Percentiles rank a stretch among this genome's conserved stretches.
Evolutionary conservation across 2,888 invertebrate genomes (phyloP).

Genomic region (Dicyrtomina minuta): DNA sequence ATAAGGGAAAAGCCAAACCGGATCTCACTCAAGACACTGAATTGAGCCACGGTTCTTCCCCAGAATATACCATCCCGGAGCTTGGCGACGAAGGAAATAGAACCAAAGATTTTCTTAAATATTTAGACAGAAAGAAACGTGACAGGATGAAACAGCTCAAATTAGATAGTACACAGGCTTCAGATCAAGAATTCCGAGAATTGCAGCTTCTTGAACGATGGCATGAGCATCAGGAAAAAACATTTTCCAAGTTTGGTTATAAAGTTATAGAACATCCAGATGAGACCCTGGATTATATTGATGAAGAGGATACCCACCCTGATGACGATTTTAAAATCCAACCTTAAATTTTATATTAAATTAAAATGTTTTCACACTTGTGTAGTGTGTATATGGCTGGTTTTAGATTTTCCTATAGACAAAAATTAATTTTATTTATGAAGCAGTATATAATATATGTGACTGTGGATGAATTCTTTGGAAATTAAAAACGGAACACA

Average conservation of each 20-base stretch:
- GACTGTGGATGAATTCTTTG: too few relatives aligned
- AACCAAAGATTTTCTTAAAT: conserved; percentile 14
- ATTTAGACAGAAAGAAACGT: not conserved
- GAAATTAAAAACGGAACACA: too few relatives aligned
- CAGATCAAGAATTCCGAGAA: not conserved
- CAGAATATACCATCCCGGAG: not conserved
- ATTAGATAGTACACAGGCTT: not conserved
- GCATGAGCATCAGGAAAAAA: not conserved
- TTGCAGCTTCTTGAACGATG: not conserved
- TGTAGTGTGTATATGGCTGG: too few relatives aligned
- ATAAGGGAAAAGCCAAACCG: not conserved
- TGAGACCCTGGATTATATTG: conserved; percentile 10
- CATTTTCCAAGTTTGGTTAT: not conserved
- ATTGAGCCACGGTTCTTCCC: too few relatives aligned
- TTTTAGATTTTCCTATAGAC: too few relatives aligned
- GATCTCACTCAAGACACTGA: not conserved
- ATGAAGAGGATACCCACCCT: conserved; percentile 6
- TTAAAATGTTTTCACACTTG: too few relatives aligned
- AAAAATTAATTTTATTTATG: too few relatives aligned
- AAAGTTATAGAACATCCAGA: not conserved
- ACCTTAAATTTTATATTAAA: too few relatives aligned
- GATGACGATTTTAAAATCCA: conserved; percentile 6
- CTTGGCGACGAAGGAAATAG: not conserved
- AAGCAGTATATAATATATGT: conserved; percentile 29
- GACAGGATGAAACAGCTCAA: not conserved